phyloP scores from a whole-genome alignment of 2,797 vertebrate species.

The Acrocephalus scirpaceus region DNA sequence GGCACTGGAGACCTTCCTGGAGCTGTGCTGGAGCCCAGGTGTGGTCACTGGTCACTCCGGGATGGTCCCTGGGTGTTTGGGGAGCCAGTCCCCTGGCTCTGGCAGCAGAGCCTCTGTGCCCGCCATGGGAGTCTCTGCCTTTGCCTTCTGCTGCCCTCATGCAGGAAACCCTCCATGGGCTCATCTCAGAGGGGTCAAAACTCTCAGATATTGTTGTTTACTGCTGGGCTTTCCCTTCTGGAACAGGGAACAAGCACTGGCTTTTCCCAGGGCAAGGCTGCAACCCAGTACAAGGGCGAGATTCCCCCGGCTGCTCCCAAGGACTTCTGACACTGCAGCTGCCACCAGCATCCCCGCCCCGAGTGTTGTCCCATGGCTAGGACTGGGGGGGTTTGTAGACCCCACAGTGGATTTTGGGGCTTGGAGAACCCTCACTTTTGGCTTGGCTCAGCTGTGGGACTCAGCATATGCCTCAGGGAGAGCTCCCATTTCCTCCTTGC shows the following conservation, averaged over 20 bases:
- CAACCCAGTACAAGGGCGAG: neutral
- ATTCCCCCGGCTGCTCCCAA: neutral
- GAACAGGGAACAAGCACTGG: neutral
- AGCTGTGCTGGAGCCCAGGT: neutral
- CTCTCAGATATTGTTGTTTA: neutral
- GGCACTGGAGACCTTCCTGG: neutral
- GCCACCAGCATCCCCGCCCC: accelerated
- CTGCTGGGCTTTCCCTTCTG: neutral
- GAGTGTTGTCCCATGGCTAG: accelerated
- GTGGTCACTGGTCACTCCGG: neutral
- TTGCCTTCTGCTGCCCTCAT: neutral
- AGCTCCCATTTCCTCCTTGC: neutral
- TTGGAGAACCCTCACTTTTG: accelerated
- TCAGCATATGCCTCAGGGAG: accelerated
- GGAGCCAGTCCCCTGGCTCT: neutral
- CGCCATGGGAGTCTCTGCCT: accelerated
- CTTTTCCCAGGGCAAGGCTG: neutral
- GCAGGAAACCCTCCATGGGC: neutral
- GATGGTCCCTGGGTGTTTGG: neutral
- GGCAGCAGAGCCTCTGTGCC: neutral
- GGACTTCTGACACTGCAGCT: neutral
- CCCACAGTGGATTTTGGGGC: accelerated
- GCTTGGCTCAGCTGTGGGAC: accelerated
- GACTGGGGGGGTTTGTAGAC: neutral
- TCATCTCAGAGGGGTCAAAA: neutral